A percentile compares a stretch with the other conserved stretches of the same genome.
Evolutionary conservation across 2,888 invertebrate species (phyloP).

Genomic region (Melanostoma scalare): DNA sequence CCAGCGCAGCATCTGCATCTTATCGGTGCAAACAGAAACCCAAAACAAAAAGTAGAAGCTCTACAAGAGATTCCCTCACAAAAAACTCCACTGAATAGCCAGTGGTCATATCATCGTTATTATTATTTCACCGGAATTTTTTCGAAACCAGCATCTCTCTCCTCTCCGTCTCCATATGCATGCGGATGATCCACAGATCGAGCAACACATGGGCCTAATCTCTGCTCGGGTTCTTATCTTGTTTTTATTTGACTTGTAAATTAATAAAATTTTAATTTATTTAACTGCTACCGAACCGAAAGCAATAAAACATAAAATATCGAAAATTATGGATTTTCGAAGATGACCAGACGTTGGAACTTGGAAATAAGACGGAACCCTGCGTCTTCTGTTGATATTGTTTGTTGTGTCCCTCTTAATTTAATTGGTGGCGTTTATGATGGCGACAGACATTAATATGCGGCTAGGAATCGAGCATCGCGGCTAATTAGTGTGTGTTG

Average conservation of each 20-base stretch:
- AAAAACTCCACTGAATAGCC: constrained; percentile 55
- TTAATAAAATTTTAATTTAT: constrained; percentile 80
- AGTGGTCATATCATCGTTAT: constrained; percentile 59
- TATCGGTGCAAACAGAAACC: neutral
- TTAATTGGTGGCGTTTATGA: constrained; percentile 72
- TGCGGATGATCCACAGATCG: constrained; percentile 58
- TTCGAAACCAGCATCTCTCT: constrained; percentile 8
- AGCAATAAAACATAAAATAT: constrained; percentile 74
- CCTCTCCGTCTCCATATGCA: constrained; percentile 5
- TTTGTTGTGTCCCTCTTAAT: constrained; percentile 40
- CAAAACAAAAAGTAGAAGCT: constrained; percentile 57
- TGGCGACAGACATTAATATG: constrained; percentile 69
- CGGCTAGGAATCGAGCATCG: constrained; percentile 58
- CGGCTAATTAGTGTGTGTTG: constrained; percentile 62
- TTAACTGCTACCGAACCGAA: constrained; percentile 78
- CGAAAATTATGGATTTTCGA: constrained; percentile 69
- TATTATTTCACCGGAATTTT: constrained; percentile 69
- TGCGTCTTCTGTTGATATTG: constrained; percentile 2
- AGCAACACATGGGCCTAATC: constrained; percentile 65
- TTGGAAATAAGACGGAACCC: neutral
- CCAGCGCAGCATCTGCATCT: constrained; percentile 31
- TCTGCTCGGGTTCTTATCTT: constrained; percentile 65
- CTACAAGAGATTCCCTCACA: constrained; percentile 37
- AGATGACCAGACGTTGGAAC: constrained; percentile 28
- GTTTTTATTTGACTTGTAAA: constrained; percentile 79